phyloP scores from a whole-genome alignment of 2,113 vertebrate genomes.

The Aphyosemion australe region DNA sequence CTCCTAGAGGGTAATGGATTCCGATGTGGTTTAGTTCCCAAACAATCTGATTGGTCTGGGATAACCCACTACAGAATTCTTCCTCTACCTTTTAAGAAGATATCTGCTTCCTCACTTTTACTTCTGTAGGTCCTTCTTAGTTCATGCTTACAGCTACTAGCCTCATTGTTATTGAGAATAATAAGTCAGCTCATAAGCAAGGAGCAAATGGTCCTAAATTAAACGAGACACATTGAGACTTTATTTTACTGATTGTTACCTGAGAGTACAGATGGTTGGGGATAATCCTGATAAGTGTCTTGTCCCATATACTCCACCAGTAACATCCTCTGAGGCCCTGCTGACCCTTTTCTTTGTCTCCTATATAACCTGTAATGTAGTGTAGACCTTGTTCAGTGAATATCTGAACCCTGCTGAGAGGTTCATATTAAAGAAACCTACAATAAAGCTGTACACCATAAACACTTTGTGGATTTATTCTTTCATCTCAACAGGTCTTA shows the following conservation, averaged over 20 bases:
- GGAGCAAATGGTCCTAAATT: conserved; percentile 16
- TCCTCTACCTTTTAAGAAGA: conserved; percentile 48
- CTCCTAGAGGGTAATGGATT: conserved; percentile 72
- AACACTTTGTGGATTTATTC: conserved; percentile 47
- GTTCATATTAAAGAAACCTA: conserved; percentile 56
- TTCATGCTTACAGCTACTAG: conserved; percentile 46
- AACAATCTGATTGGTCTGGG: conserved; percentile 13
- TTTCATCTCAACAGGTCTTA: neutral
- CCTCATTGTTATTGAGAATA: conserved; percentile 60
- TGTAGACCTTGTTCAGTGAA: conserved; percentile 58
- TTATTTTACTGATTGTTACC: no score
- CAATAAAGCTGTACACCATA: conserved; percentile 75
- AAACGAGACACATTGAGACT: no score
- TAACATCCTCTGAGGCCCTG: conserved; percentile 39
- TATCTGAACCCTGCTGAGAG: conserved; percentile 51
- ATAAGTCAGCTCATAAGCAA: conserved; percentile 39
- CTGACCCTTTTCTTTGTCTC: conserved; percentile 44
- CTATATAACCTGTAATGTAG: conserved; percentile 59
- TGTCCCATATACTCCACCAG: conserved; percentile 31
- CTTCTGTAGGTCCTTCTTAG: conserved; percentile 57
- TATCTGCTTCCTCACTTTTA: conserved; percentile 72
- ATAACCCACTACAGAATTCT: conserved; percentile 20
- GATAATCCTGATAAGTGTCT: conserved; percentile 30
- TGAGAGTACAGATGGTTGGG: neutral
- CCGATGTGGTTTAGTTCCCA: neutral